Percentiles rank a stretch among this genome's conserved stretches.
Evolutionary conservation across 2,797 vertebrate genomes (phyloP).

Genomic region (Amblyraja radiata): DNA sequence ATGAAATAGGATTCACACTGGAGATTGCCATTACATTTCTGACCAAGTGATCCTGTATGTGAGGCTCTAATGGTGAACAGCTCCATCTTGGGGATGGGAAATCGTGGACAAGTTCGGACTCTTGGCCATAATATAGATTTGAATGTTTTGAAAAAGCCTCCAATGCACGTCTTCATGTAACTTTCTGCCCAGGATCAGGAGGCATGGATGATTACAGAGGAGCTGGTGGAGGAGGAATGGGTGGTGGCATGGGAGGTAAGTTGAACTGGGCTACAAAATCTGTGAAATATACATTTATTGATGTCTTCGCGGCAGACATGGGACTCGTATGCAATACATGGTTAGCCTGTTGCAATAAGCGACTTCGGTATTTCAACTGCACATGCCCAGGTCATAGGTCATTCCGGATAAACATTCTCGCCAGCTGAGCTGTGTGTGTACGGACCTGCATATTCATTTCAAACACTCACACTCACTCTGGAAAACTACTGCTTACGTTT

Average conservation of each 20-base stretch:
- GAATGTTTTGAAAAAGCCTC: slow-evolving; percentile 14
- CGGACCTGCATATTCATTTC: too few species aligned
- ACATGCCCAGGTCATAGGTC: too few species aligned
- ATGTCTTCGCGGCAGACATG: background rate
- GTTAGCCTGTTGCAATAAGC: background rate
- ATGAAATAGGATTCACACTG: background rate
- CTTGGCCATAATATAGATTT: background rate
- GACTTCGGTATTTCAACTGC: too few species aligned
- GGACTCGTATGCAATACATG: background rate
- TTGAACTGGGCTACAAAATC: background rate
- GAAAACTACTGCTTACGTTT: too few species aligned
- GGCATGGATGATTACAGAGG: slow-evolving; percentile 38
- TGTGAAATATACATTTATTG: background rate
- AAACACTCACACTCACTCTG: too few species aligned
- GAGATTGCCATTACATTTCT: background rate
- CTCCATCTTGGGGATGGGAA: background rate
- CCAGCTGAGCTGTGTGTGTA: too few species aligned
- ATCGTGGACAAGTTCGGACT: background rate
- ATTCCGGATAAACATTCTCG: too few species aligned
- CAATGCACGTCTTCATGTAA: slow-evolving; percentile 6
- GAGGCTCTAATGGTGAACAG: background rate
- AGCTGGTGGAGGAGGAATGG: slow-evolving; percentile 33
- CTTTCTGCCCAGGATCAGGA: slow-evolving; percentile 30
- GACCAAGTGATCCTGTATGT: background rate
- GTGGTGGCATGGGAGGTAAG: slow-evolving; percentile 39